Evolutionary conservation across 2,797 vertebrate genomes (phyloP).

Genomic region (Rhodeus uyekii): DNA sequence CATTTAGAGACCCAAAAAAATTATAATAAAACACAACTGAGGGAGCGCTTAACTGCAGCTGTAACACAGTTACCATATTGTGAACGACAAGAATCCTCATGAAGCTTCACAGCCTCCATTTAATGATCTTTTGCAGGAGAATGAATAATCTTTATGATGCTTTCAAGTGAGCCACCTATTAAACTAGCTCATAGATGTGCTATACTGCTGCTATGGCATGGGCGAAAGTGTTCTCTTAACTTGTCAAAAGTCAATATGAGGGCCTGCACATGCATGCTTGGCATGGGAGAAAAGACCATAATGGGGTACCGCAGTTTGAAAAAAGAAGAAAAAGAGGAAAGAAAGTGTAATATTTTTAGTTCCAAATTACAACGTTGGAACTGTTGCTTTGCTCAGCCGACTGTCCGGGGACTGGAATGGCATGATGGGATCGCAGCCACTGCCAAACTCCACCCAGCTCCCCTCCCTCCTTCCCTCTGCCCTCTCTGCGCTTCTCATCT

Average conservation of each 20-base stretch:
- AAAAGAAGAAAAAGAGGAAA: slow-evolving; percentile 77
- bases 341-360: slow-evolving; percentile 88
- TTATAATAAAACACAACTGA: slow-evolving; percentile 39
- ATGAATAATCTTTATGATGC: slow-evolving; percentile 35
- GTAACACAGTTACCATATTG: slow-evolving; percentile 12
- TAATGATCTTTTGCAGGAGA: slow-evolving; percentile 38
- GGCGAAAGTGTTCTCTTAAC: slow-evolving; percentile 59
- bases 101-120: slow-evolving; percentile 39
- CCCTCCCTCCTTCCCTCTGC: slow-evolving; percentile 68
- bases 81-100: slow-evolving; percentile 15
- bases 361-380: slow-evolving; percentile 85
- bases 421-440: slow-evolving; percentile 74
- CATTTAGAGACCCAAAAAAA: slow-evolving; percentile 30
- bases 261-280: slow-evolving; percentile 78
- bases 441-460: slow-evolving; percentile 80
- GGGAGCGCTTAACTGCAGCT: slow-evolving; percentile 35
- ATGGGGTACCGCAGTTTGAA: slow-evolving; percentile 78
- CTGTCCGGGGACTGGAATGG: slow-evolving; percentile 82
- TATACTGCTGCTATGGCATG: slow-evolving; percentile 47
- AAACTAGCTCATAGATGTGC: slow-evolving; percentile 47
- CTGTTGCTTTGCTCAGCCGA: slow-evolving; percentile 79
- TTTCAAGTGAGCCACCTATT: slow-evolving; percentile 39
- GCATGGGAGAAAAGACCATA: slow-evolving; percentile 78
- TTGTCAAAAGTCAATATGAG: slow-evolving; percentile 71
- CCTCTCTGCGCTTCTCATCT: slow-evolving; percentile 73